Base-by-base conservation (phyloP, 2,113 vertebrate genomes). In the Cnemophilus loriae region DNA sequence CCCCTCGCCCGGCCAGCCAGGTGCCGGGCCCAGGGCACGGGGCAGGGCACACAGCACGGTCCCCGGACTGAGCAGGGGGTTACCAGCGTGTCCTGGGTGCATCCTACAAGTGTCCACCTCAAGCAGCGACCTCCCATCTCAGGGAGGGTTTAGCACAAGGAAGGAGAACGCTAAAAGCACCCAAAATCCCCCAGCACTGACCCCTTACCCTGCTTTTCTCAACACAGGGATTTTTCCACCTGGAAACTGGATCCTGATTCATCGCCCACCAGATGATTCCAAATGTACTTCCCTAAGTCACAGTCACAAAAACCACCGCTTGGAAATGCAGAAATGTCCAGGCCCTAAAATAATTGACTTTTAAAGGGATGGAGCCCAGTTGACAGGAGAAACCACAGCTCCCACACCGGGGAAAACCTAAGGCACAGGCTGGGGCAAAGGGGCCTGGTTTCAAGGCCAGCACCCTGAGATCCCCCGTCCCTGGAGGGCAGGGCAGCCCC, bases 381-480 rank as follows among this genome's bases (percentile, higher is more conserved):
- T 37, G 47, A 20, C 1, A 13, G 41, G 33, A 14, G n/a, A 92
- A 77, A 47, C 35, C 80, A 69, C 68, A 60, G 56, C 67, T 55
- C 60, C 44, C 59, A 39, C 46, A 28, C 3, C 1, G 5, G 73
- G 42, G 41, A 47, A 57, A 35, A 30, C 3, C 47, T 2, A 7
- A 26, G 15, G 44, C 68, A 14, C 59, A 18, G 16, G 37, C 47
- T 49, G 52, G 42, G 42, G 9, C 53, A 52, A 4, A 32, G n/a
- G 37, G 32, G 17, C 4, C 28, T 32, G 67, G 12, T 8, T 59
- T 52, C 9, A 28, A 32, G 56, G 17, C 0, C 1, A 71, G 32
- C 47, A 16, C 5, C 22, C 50, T 2, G 7, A 26, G 30, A 14
- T 2, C 0, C 32, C 0, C 11, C 19, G 37, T 5, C 56, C 60